Evolutionary conservation across 2,888 invertebrate species (phyloP).

Genomic region (Ptilodon capucinus): DNA sequence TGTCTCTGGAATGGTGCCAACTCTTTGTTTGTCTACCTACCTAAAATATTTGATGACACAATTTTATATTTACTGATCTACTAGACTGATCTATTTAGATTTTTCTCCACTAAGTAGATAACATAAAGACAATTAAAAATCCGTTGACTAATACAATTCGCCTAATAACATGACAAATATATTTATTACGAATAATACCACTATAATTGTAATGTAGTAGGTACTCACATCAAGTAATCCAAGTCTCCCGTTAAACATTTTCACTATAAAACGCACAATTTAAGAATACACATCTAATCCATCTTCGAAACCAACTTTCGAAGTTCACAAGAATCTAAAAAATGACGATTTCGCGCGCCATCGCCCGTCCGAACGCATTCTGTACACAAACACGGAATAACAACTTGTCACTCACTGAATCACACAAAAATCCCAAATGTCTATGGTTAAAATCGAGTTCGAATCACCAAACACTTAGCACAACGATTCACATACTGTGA

Average conservation of each 20-base stretch:
- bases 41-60: conserved; percentile 22
- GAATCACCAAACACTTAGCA: conserved; percentile 51
- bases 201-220: background rate
- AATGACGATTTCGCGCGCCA: conserved; percentile 60
- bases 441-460: conserved; percentile 36
- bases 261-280: conserved; percentile 26
- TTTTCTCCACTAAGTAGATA: conserved; percentile 1
- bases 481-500: conserved; percentile 51
- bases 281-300: conserved; percentile 26
- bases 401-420: conserved; percentile 28
- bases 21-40: conserved; percentile 32
- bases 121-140: background rate
- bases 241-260: conserved; percentile 29
- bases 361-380: conserved; percentile 45
- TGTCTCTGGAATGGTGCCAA: conserved; percentile 36
- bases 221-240: conserved; percentile 29
- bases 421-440: too few relatives aligned
- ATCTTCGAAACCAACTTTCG: conserved; percentile 32
- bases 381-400: conserved; percentile 42
- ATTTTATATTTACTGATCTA: conserved; percentile 11
- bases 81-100: too few relatives aligned
- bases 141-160: background rate
- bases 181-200: background rate
- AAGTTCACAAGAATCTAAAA: conserved; percentile 38
- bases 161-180: background rate